Base-by-base conservation (phyloP, 30 jellyfish, hydroid and myxozoan species). In the Hydractinia symbiolongicarpus region DNA sequence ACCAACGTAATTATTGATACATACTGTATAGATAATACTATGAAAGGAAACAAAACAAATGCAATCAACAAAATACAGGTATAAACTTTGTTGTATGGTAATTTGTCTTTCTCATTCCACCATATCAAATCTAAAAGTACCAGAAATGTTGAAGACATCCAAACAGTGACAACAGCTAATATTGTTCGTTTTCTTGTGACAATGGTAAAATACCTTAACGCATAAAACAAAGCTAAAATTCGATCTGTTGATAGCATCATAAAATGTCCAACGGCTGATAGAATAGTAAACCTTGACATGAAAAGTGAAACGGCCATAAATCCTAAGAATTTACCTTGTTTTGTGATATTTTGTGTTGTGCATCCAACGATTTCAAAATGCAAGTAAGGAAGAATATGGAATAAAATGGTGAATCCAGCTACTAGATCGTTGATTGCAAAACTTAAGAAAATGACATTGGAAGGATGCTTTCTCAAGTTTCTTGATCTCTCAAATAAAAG, bases 141-240 rank as follows among this genome's bases (percentile, higher is more conserved):
- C 17, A 64, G 9, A 5, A 64, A 44, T 64, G 40, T n/a, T n/a
- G 52, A 64, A 7, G 8, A 13, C 17, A 64, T 51, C 19, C 40
- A 64, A 64, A n/a, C 40, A 13, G 5, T n/a, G 4, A 51, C 4
- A 4, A 64, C 40, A 64, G 52, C 19, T 64, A 64, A n/a, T 6
- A 44, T n/a, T n/a, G 40, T 13, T 64, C 16, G 19, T 0, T 44
- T 6, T 64, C 40, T 64, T 6, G 74, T 64, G 52, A 64, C 16
- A 7, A 64, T 6, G 9, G 52, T 51, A 64, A n/a, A 44, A 64
- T 64, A 64, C 7, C 74, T 7, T 51, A 64, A 64, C 0, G 74
- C 74, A 51, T 64, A 64, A 64, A 64, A 64, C 16, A 64, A 64
- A 6, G 74, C 74, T n/a, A 64, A n/a, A 64, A 64, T 64, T 13